Evolutionary conservation across 2,888 invertebrate species (phyloP), one percentile per base, ranked within the genome.

Genomic region (Callyntrura sp.): DNA sequence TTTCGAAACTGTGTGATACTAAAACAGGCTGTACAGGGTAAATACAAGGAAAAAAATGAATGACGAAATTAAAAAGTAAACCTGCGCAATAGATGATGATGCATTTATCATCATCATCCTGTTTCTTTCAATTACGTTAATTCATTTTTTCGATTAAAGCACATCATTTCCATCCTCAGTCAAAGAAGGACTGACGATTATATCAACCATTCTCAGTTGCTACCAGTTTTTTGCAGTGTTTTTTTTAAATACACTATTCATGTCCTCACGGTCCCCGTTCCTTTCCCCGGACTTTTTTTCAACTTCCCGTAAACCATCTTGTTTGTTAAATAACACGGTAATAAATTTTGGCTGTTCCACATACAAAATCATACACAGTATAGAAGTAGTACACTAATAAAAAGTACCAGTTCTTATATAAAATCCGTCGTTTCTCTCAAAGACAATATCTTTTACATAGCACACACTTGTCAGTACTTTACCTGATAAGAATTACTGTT

Each of bases 21-120:
- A 85, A 88, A 87, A 60, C 65, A 70, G 65, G 57, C 89, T 89
- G 89, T 89, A 89, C 89, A 89, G 89, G 89, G 89, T 89, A 89
- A 89, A 79, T 89, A 89, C 89, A 89, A 84, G 62, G 51, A 70
- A 68, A 78, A 73, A 82, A 82, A 82, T 45, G 70, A 70, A 68
- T 23, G 43, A 51, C 8, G 20, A 23, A 57, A 60, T 35, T 12
- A 20, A 51, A 45, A 17, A 76, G 85, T 48, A 76, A 45, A n/a
- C n/a, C n/a, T n/a, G n/a, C 73, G 76, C 23, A 55, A 17, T n/a
- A 5, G 20, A 76, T 51, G 48, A 9, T 48, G 8, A 9, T n/a
- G 8, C n/a, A 48, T 28, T 20, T 70, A 70, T 17, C n/a, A n/a
- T n/a, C n/a, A 84, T 43, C 70, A 9, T 35, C 17, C 85, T 45